Conservation (phyloP, 2,797 vertebrate genomes). For the Naso thynnoides region DNA sequence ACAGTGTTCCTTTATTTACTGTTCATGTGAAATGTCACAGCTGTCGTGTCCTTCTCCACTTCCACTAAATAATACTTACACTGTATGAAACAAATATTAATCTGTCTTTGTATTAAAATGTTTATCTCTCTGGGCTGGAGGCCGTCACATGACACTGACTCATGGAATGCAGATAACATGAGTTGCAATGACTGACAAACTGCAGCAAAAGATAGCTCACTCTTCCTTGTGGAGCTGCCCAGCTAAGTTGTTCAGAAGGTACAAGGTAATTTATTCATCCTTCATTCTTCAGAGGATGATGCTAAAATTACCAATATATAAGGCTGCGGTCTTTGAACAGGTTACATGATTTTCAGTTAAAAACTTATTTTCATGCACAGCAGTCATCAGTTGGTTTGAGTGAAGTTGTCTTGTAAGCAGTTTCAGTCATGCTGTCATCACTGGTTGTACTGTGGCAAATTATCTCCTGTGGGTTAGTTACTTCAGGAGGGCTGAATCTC, state of each 20-base stretch:
- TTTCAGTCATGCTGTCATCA: background rate
- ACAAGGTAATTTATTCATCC: too few species aligned
- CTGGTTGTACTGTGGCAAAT: background rate
- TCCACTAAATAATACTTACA: too few species aligned
- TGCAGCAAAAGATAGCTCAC: background rate
- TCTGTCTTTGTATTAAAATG: too few species aligned
- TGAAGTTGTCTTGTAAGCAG: background rate
- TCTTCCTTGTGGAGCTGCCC: background rate
- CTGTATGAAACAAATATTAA: too few species aligned
- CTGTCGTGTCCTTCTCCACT: too few species aligned
- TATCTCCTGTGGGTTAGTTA: background rate
- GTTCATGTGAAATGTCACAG: too few species aligned
- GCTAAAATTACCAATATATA: constrained; percentile 66
- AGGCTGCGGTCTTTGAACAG: constrained; percentile 37
- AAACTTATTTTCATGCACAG: background rate
- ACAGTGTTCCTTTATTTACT: too few species aligned
- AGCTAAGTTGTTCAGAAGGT: constrained; percentile 54
- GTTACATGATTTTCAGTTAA: background rate
- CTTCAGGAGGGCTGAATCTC: background rate
- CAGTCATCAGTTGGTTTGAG: background rate
- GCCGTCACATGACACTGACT: background rate
- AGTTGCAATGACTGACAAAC: background rate
- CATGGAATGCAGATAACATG: background rate
- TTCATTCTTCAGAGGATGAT: constrained; percentile 64
- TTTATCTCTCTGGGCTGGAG: too few species aligned